Evolutionary conservation across 2,888 invertebrate species (phyloP), one percentile per base, ranked within the genome.

Genomic region (Polyploca ridens): DNA sequence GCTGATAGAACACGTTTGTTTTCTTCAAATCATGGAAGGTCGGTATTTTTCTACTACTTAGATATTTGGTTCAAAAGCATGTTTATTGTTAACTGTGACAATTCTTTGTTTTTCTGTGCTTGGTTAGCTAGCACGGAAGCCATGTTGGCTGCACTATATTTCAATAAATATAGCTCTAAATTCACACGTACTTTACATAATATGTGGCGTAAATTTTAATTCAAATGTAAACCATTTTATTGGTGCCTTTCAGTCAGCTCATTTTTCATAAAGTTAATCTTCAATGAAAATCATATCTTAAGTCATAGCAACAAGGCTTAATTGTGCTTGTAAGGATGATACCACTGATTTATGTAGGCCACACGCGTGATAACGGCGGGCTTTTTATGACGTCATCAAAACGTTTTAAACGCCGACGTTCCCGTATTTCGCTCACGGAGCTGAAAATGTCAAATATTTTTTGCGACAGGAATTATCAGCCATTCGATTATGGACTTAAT

Each of bases 341-440:
- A 65, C 63, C 67, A 65, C 74, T 82, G 83, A 84, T 86, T 86
- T 87, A 88, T 88, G 78, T 84, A 74, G 81, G 82, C 78, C 82
- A 82, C 76, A 75, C 76, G 79, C 78, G 84, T 87, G 87, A 87
- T 89, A 85, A 86, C 82, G 82, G 77, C 75, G 77, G 77, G 79
- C 64, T 73, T 73, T 87, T 89, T 88, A 89, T 88, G 86, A 88
- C 85, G 86, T 87, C 88, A 88, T 89, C 86, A 88, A 88, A 87
- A 73, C 82, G 85, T 81, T 88, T 86, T 83, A 84, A 83, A 83
- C 79, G 79, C 79, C 82, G 84, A 83, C 81, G 81, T 77, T 77
- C 74, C 75, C 72, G 74, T 79, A 79, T 78, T 83, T 77, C 64
- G 69, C 76, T 81, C 76, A 79, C 77, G 79, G 75, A 81, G 75